These are phyloP conservation scores for Halcyon smyrnensis DNA, from an alignment of 2,797 vertebrate genomes.

Conservation along the genomic window DNA sequence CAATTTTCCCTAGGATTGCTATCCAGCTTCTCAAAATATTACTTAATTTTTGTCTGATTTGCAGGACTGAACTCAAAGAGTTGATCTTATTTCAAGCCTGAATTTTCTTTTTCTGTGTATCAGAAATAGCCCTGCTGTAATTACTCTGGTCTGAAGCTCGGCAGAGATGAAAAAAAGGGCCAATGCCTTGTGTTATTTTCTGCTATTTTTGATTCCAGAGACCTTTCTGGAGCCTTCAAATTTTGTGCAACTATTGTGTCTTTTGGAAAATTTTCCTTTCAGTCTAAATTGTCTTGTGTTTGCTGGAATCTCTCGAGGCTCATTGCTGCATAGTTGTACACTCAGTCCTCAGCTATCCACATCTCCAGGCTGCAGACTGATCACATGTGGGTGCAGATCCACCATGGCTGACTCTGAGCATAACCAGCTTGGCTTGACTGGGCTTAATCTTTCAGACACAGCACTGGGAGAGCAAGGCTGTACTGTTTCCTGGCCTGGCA, in stretches of 20 bases:
- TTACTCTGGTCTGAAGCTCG: background rate
- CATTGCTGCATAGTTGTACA: background rate
- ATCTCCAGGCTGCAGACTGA: background rate
- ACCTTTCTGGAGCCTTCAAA: conserved; percentile 4
- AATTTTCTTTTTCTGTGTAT: background rate
- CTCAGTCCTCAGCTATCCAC: background rate
- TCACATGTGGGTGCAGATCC: background rate
- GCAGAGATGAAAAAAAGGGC: background rate
- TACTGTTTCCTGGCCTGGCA: background rate
- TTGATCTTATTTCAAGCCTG: background rate
- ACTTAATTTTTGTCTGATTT: background rate
- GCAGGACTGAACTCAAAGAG: background rate
- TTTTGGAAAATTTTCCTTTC: conserved; percentile 30
- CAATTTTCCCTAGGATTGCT: background rate
- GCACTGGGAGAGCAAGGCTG: background rate
- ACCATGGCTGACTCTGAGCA: background rate
- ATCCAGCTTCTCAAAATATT: background rate
- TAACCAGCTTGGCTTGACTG: background rate
- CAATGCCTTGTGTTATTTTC: background rate
- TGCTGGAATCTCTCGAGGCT: background rate
- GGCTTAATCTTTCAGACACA: background rate
- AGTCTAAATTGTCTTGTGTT: conserved; percentile 19
- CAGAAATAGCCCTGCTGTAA: background rate
- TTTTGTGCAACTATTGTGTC: background rate
- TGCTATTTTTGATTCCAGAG: background rate